Base-by-base conservation (phyloP, 2,797 vertebrate genomes). In the Megaceryle alcyon region DNA sequence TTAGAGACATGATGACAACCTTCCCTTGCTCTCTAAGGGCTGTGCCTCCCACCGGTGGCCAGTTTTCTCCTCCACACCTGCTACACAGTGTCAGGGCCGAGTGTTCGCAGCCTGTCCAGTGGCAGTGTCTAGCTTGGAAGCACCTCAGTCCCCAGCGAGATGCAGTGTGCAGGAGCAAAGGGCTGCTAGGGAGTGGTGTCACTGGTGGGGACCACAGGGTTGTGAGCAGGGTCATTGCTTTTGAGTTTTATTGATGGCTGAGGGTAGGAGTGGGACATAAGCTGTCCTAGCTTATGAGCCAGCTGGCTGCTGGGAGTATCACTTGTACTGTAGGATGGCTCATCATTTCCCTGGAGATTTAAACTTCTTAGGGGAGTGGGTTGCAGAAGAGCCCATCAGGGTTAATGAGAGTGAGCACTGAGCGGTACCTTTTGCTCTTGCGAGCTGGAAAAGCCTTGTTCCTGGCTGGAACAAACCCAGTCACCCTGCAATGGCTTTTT, bases 391-490 rank as follows among this genome's bases (percentile, higher is more conserved):
- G 2, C 19, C 33, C 5, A 9, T 65, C 29, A 25, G 33, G 31
- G 86, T 56, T 81, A 86, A 56, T 20, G 31, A 25, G 61, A 81
- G 22, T 0, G 2, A 86, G 20, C 7, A 12, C 4, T 3, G 3
- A 48, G 57, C 4, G 3, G 39, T 77, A 41, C 26, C 5, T 86
- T 90, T 65, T 66, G 31, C 23, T n/a, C 2, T 0, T 75, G 53
- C 75, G 70, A 37, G 11, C 39, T 89, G 31, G 44, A 35, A 82
- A 76, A 72, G 59, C 31, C 41, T 66, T 39, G 18, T 23, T 64
- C 43, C 53, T 3, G 1, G 22, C 2, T 7, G n/a, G 44, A 89
- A 49, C 0, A 1, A 92, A 26, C 29, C 48, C 21, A 7, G 44
- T 49, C 25, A 31, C 14, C 10, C 70, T 43, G 8, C 54, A 64